Percentiles rank a stretch among this genome's conserved stretches.
These are phyloP conservation scores for Mythimna loreyi DNA, from an alignment of 2,888 invertebrate genomes.

Conservation along the genomic window DNA sequence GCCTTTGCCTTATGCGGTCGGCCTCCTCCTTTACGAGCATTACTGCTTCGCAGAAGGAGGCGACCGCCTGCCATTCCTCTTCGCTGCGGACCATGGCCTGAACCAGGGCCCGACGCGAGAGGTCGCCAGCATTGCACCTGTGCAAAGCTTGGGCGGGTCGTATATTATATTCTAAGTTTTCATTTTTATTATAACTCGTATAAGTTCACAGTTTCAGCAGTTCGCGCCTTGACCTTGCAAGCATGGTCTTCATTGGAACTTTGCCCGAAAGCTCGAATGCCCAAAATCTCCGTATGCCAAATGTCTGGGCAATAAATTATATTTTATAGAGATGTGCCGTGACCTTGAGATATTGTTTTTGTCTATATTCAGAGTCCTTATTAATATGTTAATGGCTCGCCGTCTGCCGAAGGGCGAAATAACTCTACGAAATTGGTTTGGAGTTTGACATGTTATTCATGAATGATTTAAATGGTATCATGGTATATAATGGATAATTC, in stretches of 20 bases:
- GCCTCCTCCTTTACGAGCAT: no score
- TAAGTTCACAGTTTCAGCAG: conserved; percentile 22
- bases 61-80: no score
- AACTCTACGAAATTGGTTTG: conserved; percentile 52
- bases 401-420: conserved; percentile 43
- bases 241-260: conserved; percentile 48
- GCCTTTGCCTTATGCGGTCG: no score
- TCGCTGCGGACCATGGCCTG: no score
- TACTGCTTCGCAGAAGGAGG: no score
- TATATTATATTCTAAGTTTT: no score
- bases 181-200: not conserved
- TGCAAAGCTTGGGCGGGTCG: no score
- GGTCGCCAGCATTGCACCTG: no score
- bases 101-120: no score
- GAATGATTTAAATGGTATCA: conserved; percentile 37
- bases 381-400: conserved; percentile 58
- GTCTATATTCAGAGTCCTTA: conserved; percentile 47
- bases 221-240: conserved; percentile 32
- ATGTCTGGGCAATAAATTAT: conserved; percentile 56
- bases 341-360: conserved; percentile 58
- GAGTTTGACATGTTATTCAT: conserved; percentile 38
- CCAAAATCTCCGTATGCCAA: conserved; percentile 37
- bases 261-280: conserved; percentile 64
- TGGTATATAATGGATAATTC: conserved; percentile 10
- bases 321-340: conserved; percentile 45